Evolutionary conservation across 92 coral and sea anemone genomes (phyloP).

Genomic region (Palythoa heliodiscus): DNA sequence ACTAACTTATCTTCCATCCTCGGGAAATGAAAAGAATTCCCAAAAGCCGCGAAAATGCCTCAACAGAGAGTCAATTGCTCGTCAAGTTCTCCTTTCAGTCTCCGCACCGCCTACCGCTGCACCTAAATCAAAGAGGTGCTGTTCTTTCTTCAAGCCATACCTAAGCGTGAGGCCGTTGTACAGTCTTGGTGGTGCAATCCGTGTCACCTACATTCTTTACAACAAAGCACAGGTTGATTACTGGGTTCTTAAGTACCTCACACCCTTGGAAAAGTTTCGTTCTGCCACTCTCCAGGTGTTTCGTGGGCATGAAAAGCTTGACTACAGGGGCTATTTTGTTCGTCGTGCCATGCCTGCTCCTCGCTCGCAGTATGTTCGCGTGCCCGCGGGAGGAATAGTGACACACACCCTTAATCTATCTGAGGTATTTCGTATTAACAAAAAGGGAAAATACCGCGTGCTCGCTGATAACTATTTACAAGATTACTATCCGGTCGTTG

Average conservation of each 20-base stretch:
- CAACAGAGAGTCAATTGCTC: neutral
- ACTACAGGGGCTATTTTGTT: neutral
- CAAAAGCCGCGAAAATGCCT: neutral
- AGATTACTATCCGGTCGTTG: neutral
- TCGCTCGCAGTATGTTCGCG: neutral
- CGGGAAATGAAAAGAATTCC: neutral
- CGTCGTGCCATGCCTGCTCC: neutral
- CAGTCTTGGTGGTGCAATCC: neutral
- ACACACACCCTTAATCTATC: neutral
- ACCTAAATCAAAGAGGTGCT: neutral
- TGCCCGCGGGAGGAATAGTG: constrained; percentile 15
- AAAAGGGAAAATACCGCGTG: neutral
- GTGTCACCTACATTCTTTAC: neutral
- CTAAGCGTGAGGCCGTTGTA: neutral
- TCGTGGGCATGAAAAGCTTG: neutral
- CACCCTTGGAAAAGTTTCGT: neutral
- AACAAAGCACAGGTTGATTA: constrained; percentile 6
- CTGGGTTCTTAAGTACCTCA: constrained; percentile 2
- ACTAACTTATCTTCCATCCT: neutral
- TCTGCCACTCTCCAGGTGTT: neutral
- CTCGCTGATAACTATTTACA: neutral
- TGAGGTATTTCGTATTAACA: neutral
- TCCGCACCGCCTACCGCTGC: neutral
- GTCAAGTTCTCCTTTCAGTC: neutral
- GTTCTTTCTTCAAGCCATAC: neutral